Conservation (phyloP, 2,797 vertebrate species). For the Esox masquinongy region DNA sequence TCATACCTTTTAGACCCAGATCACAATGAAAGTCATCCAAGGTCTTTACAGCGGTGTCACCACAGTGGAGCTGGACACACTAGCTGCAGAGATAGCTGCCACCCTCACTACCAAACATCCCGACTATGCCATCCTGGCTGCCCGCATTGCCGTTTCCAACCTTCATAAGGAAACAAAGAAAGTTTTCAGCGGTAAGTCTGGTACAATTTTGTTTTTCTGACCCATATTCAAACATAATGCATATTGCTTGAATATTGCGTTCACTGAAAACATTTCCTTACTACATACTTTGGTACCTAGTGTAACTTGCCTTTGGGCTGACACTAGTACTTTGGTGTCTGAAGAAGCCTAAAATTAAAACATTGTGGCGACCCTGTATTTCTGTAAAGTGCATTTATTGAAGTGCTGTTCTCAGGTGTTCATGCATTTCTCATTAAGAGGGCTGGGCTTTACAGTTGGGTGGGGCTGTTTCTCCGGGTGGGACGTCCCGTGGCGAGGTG, state of each 20-base stretch:
- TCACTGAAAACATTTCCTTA: background rate
- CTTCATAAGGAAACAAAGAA: slow-evolving; percentile 99
- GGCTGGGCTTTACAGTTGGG: too few relatives aligned
- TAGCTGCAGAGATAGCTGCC: slow-evolving; percentile 93
- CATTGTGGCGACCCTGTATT: too few relatives aligned
- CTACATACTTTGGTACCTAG: background rate
- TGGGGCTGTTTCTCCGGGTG: too few relatives aligned
- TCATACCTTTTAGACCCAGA: slow-evolving; percentile 80
- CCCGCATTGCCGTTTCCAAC: slow-evolving; percentile 94
- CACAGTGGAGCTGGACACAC: slow-evolving; percentile 92
- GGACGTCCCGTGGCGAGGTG: too few relatives aligned
- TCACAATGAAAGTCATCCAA: slow-evolving; percentile 99
- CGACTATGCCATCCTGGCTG: slow-evolving; percentile 94
- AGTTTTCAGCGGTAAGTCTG: slow-evolving; percentile 86
- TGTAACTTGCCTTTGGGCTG: background rate
- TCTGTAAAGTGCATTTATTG: too few relatives aligned
- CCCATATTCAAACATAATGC: background rate
- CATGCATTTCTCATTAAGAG: too few relatives aligned
- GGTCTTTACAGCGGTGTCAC: slow-evolving; percentile 95
- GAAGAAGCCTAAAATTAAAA: background rate
- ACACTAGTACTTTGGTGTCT: background rate
- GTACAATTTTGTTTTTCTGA: background rate
- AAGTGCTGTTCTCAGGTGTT: too few relatives aligned
- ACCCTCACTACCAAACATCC: slow-evolving; percentile 97
- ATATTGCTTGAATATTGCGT: background rate